These are phyloP conservation scores for Patagioenas fasciata DNA, from an alignment of 2,113 vertebrate genomes.

Conservation along the genomic window DNA sequence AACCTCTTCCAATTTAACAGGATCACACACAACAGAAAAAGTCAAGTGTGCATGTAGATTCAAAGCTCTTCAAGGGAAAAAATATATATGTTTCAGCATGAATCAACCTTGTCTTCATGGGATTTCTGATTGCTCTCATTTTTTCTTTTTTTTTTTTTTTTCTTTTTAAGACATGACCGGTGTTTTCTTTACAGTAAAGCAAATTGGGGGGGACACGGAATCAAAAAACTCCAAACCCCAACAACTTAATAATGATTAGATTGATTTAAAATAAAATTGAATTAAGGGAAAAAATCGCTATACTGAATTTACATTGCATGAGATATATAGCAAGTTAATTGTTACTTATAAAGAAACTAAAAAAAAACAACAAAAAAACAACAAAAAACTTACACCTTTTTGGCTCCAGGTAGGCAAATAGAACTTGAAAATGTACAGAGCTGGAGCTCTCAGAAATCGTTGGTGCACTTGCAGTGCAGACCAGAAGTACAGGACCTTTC, in stretches of 20 bases:
- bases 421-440: conserved; percentile 27
- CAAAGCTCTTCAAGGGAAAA: conserved; percentile 54
- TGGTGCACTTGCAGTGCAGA: not conserved
- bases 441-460: not conserved
- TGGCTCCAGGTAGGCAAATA: conserved; percentile 45
- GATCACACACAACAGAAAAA: conserved; percentile 66
- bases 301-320: not conserved
- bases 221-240: no score
- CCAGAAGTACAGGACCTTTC: not conserved
- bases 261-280: conserved; percentile 49
- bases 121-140: conserved; percentile 4
- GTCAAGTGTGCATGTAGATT: conserved; percentile 64
- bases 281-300: not conserved
- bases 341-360: conserved; percentile 46
- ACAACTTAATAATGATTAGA: not conserved
- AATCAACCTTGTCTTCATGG: conserved; percentile 19
- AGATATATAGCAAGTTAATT: conserved; percentile 10
- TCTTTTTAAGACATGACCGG: not conserved
- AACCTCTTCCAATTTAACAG: conserved; percentile 75
- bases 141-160: not conserved
- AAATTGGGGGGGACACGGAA: not conserved
- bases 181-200: conserved; percentile 41
- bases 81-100: conserved; percentile 49
- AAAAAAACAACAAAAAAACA: no score
- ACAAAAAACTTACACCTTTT: conserved; percentile 29